Evolutionary conservation across 92 coral and sea anemone genomes (phyloP), one percentile per base, ranked within the genome.

Genomic region (Zoanthus gigantus): DNA sequence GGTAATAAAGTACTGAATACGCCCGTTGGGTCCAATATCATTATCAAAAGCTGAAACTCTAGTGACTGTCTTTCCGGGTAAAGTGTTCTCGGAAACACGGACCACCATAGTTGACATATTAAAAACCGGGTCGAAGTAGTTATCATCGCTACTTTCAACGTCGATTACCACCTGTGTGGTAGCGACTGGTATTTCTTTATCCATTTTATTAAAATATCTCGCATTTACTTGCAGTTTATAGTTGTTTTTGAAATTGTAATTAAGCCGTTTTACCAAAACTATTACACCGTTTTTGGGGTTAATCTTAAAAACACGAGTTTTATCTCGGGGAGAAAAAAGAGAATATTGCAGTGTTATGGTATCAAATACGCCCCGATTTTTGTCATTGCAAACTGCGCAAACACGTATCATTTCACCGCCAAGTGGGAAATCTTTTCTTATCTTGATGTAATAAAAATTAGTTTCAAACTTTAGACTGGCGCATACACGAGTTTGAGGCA

Each of bases 401-500:
- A 94, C 94, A 53, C 92, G 95, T 31, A 93, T 90, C 88, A 95
- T 66, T 7, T 92, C 94, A 18, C 96, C 93, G 12, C 93, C 93
- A 37, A 94, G 90, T 9, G 99, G 98, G 84, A 97, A 88, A 89
- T 97, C 99, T 77, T 97, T 97, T 50, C 98, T 91, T 15, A 97
- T 92, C 89, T 95, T 91, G 66, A 92, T 97, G 58, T 92, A 95
- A 85, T 93, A 95, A 13, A 89, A 37, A 18, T 82, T 84, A 29
- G 91, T 92, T 66, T 90, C 92, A 76, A 97, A 94, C 34, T 92
- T 92, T 65, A 84, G 77, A 16, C 54, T 69, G 37, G 72, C 5
- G n/a, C 86, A 77, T 73, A 78, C 76, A 72, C 50, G 47, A 31
- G 83, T 82, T 79, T 88, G 69, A 57, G 61, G 83, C 30, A 78